Base-by-base conservation (phyloP, 2,888 invertebrate species). In the Melitaea athalia region DNA sequence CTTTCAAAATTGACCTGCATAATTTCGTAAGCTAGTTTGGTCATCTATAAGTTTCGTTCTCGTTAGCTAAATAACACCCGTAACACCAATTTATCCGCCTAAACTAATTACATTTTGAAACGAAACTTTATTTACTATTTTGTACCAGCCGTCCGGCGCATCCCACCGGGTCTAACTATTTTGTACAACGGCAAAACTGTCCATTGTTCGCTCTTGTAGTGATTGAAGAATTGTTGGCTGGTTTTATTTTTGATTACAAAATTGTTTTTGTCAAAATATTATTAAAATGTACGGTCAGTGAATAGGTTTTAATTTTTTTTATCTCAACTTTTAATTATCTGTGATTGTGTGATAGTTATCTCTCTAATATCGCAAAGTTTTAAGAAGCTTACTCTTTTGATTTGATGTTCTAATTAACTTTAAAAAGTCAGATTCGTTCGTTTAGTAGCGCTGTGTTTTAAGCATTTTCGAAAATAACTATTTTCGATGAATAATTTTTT, bases 81-180 rank as follows among this genome's bases (percentile, higher is more conserved):
- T 73, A 81, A 81, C 82, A 79, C 79, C 85, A 80, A 85, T 87
- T 85, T 81, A 81, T 85, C 82, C 79, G 76, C 77, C 81, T 81
- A 84, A 83, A 81, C 80, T 85, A 86, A 85, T 86, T 86, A 86
- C 82, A 73, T 75, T 74, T 76, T 73, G 81, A 78, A 81, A 82
- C 81, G 79, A 82, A 78, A 49, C 76, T 78, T 79, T 84, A 85
- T 86, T 84, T 86, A 17, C 8, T 50, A 85, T 85, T 64, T 69
- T 69, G 67, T 47, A 64, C 62, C 57, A 57, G 62, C 59, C 62
- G 62, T 59, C 42, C 49, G 11, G 15, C 10, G 42, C 24, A 24
- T 38, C 50, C 62, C 38, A 24, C 61, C 50, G 63, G 50, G 43
- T 63, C 45, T 63, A 67, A 68, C 65, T 69, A 66, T 69, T 69